Base-by-base conservation (phyloP, 1,140 invertebrate genomes). In the Goniozus legneri region DNA sequence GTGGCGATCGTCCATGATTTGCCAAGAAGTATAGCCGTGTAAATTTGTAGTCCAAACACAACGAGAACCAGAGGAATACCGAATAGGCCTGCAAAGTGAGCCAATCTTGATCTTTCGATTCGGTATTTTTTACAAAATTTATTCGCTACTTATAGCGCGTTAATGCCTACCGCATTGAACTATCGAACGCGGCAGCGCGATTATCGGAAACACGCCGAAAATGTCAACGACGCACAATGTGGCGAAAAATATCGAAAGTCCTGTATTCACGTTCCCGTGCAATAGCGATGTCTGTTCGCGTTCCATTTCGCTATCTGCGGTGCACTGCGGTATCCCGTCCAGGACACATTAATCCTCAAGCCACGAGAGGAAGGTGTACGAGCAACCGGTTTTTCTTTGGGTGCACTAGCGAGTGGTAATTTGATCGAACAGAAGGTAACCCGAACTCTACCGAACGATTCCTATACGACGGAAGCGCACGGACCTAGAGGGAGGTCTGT, bases 141-240 rank as follows among this genome's bases (percentile, higher is more conserved):
- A n/a, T 15, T 24, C n/a, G 13, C 44, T 27, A 47, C 14, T 19
- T 32, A 34, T 16, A 18, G 22, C 2, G n/a, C n/a, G n/a, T n/a
- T n/a, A n/a, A 10, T 10, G 60, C 65, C 68, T 44, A 87, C 86
- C 86, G 52, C 88, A 87, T 52, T 84, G 76, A 13, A 89, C 83
- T 14, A 89, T 80, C 14, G 84, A 76, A 47, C 83, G 80, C 0
- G 88, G 87, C 40, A 91, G 62, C 3, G 86, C 80, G 1, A 90
- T 80, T 2, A 91, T 82, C 0, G 88, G 88, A 62, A 89, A 89
- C 0, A 91, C 86, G 24, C 87, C 88, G 57, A 91, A 89, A 36
- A 91, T 77, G 68, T 90, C 88, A 6, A 90, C 76, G 13, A 91
- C 83, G 60, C 87, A 90, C 12, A 89, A 71, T 6, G 83, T 79